Evolutionary conservation across 64 coral and sea anemone species (phyloP).

Genomic region (Cladopsammia gracilis): DNA sequence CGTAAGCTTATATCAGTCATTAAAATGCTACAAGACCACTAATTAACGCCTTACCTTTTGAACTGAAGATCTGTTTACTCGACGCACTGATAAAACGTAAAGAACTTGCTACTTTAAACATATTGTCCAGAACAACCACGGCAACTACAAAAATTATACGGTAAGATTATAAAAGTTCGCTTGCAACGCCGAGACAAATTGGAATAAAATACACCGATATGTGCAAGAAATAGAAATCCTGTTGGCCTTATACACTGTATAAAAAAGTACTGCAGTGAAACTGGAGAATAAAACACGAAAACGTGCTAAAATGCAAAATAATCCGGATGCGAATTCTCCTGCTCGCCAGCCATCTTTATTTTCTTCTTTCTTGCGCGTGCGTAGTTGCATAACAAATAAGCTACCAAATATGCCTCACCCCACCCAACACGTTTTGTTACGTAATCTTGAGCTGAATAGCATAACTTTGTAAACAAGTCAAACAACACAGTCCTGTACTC

Average conservation of each 20-base stretch:
- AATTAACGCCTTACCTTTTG: constrained; percentile 25
- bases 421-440: too few relatives aligned
- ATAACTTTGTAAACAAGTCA: too few relatives aligned
- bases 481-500: too few relatives aligned
- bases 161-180: too few relatives aligned
- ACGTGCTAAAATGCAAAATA: too few relatives aligned
- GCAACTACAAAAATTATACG: neutral
- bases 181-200: neutral
- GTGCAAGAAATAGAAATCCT: neutral
- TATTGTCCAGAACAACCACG: neutral
- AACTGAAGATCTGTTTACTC: constrained; percentile 31
- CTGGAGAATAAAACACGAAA: neutral
- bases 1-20: neutral
- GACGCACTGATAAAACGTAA: too few relatives aligned
- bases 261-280: neutral
- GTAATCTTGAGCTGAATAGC: too few relatives aligned
- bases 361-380: too few relatives aligned
- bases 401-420: too few relatives aligned
- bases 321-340: too few relatives aligned
- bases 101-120: too few relatives aligned
- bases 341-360: too few relatives aligned
- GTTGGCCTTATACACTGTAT: neutral
- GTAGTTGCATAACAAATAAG: constrained; percentile 27
- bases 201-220: neutral
- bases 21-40: neutral